These are phyloP conservation scores for Chelidonichthys spinosus DNA, from an alignment of 2,797 vertebrate genomes.

Conservation along the genomic window DNA sequence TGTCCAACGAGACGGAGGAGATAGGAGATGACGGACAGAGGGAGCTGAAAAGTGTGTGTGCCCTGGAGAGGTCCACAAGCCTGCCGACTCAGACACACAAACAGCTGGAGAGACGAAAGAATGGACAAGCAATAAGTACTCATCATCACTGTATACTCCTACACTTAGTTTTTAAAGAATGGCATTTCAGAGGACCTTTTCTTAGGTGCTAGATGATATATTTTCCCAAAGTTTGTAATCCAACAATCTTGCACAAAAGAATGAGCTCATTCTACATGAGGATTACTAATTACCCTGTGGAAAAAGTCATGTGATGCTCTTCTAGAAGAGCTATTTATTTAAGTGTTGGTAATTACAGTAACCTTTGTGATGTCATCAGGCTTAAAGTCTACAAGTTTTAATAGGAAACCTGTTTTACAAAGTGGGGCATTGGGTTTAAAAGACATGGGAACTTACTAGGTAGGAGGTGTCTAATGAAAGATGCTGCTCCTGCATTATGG, in stretches of 20 bases:
- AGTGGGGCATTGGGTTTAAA: not conserved
- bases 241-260: not conserved
- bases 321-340: not conserved
- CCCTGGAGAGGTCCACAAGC: slow-evolving; percentile 70
- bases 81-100: slow-evolving; percentile 26
- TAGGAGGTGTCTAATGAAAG: not conserved
- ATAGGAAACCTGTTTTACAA: not conserved
- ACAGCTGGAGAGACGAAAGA: slow-evolving; percentile 48
- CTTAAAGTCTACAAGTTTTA: not conserved
- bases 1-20: slow-evolving; percentile 80
- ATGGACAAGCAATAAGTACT: slow-evolving; percentile 71
- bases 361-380: not conserved
- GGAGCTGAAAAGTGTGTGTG: slow-evolving; percentile 82
- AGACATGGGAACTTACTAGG: no score
- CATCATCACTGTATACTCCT: not conserved
- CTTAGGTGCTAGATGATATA: no score
- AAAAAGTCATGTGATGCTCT: not conserved
- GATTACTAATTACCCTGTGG: not conserved
- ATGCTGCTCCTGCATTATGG: not conserved
- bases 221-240: not conserved
- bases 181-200: not conserved
- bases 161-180: not conserved
- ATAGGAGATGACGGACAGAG: slow-evolving; percentile 72
- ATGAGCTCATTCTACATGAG: not conserved
- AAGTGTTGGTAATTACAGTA: not conserved